Conservation (phyloP, 2,113 vertebrate genomes). For the Forbesichthys papilliferus region DNA sequence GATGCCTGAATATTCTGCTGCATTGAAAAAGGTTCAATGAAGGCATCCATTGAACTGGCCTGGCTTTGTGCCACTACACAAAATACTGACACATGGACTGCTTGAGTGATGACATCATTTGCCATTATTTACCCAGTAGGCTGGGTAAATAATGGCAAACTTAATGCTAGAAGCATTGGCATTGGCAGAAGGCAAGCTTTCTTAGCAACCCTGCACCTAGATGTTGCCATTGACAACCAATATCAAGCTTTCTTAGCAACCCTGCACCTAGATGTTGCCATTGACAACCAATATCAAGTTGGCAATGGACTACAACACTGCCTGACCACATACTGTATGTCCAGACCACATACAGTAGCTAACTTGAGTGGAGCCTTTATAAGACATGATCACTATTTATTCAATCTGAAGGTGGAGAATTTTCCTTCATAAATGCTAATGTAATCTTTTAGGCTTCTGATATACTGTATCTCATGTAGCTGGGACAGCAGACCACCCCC, state of each 20-base stretch:
- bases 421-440: too few species aligned
- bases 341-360: too few species aligned
- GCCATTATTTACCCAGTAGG: not conserved
- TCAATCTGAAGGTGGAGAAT: too few species aligned
- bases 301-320: not conserved
- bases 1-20: conserved; percentile 22
- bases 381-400: too few species aligned
- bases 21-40: too few species aligned
- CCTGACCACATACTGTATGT: not conserved
- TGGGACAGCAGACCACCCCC: not conserved
- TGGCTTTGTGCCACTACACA: not conserved
- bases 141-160: too few species aligned
- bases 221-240: not conserved
- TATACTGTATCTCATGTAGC: too few species aligned
- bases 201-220: conserved; percentile 1
- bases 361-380: too few species aligned
- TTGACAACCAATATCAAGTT: conserved; percentile 11
- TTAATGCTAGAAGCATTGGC: not conserved
- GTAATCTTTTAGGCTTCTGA: too few species aligned
- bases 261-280: conserved; percentile 23
- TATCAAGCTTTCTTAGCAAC: not conserved
- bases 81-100: conserved; percentile 21
- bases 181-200: not conserved
- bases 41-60: not conserved
- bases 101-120: conserved; percentile 11